phyloP scores from a whole-genome alignment of 2,888 invertebrate genomes.

The Sclerodermus sp. region DNA sequence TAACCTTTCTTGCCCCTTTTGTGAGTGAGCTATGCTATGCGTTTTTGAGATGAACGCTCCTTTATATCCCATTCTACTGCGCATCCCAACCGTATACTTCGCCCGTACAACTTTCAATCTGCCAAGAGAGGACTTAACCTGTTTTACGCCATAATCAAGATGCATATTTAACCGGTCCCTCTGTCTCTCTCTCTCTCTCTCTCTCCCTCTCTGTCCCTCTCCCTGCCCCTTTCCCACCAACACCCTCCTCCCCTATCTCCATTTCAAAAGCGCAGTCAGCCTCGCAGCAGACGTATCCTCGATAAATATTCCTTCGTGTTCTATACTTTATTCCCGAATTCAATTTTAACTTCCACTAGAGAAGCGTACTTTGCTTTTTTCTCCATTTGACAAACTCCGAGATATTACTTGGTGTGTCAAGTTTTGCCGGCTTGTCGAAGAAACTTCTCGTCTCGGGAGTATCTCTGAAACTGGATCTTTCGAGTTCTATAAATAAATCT shows the following conservation, averaged over 20 bases:
- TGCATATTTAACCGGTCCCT: constrained; percentile 8
- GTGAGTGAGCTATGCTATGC: too few species aligned
- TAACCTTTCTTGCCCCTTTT: too few species aligned
- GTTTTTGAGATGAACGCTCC: too few species aligned
- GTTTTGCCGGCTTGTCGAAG: constrained; percentile 28
- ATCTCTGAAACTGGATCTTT: constrained; percentile 20
- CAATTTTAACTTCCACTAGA: constrained; percentile 23
- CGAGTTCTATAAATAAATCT: constrained; percentile 47
- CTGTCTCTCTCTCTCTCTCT: neutral
- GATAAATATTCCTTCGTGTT: neutral
- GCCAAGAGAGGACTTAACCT: too few species aligned
- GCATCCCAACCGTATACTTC: too few species aligned
- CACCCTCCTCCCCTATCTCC: too few species aligned
- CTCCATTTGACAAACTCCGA: constrained; percentile 16
- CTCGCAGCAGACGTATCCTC: neutral
- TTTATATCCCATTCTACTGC: too few species aligned
- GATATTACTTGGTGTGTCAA: constrained; percentile 28
- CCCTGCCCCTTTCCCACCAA: constrained; percentile 6
- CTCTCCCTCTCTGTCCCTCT: constrained; percentile 1
- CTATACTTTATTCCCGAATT: constrained; percentile 12
- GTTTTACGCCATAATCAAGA: constrained; percentile 13
- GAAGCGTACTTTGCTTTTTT: constrained; percentile 10
- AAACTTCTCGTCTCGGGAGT: constrained; percentile 29
- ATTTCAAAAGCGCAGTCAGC: neutral
- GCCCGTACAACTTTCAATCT: too few species aligned